Conservation (phyloP, 2,113 vertebrate genomes). For the Rutilus rutilus region DNA sequence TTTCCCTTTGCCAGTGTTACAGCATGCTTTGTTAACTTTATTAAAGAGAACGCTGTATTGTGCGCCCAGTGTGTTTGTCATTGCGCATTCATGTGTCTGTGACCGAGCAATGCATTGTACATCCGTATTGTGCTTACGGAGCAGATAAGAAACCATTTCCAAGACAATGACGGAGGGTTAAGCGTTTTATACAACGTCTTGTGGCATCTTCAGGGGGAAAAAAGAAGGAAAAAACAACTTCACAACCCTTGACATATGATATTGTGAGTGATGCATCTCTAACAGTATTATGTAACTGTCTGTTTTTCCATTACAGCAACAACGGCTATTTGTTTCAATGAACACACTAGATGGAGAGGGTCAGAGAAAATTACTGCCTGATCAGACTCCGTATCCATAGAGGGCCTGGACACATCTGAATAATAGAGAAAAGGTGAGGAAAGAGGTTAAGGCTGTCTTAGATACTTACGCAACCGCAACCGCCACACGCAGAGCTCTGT, state of each 20-base stretch:
- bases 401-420: constrained; percentile 13
- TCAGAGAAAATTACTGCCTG: constrained; percentile 22
- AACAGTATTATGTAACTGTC: background rate
- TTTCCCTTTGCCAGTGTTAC: constrained; percentile 14
- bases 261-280: constrained; percentile 23
- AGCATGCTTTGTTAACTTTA: constrained; percentile 2
- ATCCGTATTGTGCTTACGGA: constrained; percentile 19
- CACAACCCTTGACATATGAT: constrained; percentile 14
- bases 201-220: background rate
- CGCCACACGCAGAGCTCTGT: constrained; percentile 1
- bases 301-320: constrained; percentile 29
- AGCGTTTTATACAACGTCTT: background rate
- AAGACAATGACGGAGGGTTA: constrained; percentile 7
- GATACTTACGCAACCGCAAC: constrained; percentile 18
- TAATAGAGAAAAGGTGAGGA: constrained; percentile 5
- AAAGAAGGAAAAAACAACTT: background rate
- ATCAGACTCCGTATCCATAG: constrained; percentile 24
- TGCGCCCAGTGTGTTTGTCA: background rate
- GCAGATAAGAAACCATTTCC: constrained; percentile 27
- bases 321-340: constrained; percentile 32
- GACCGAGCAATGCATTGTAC: background rate
- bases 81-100: background rate
- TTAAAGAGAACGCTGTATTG: background rate
- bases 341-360: constrained; percentile 8
- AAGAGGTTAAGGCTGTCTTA: background rate